Conservation (phyloP, 2,888 invertebrate genomes). For the Opisthograptis luteolata region DNA sequence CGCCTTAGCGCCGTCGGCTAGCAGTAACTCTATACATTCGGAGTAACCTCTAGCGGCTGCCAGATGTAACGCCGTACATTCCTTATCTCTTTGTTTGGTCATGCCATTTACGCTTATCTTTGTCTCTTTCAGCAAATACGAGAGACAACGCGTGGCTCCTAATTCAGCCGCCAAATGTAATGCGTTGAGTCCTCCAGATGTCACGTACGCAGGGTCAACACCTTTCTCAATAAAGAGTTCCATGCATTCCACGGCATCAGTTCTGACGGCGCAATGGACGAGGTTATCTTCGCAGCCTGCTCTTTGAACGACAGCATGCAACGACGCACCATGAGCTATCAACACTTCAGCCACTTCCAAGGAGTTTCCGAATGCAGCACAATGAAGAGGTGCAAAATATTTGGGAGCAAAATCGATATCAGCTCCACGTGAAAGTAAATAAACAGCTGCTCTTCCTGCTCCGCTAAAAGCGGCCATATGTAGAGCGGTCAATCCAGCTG, state of each 20-base stretch:
- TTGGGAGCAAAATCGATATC: constrained; percentile 88
- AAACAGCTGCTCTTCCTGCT: constrained; percentile 87
- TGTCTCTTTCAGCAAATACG: constrained; percentile 89
- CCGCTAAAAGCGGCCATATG: constrained; percentile 92
- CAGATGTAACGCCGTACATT: constrained; percentile 91
- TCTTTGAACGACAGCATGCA: constrained; percentile 88
- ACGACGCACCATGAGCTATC: constrained; percentile 87
- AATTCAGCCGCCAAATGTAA: constrained; percentile 92
- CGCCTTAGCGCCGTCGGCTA: constrained; percentile 91
- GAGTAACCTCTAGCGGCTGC: constrained; percentile 94
- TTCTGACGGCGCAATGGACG: constrained; percentile 93
- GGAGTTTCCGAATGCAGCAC: constrained; percentile 94
- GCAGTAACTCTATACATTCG: constrained; percentile 90
- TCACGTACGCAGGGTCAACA: constrained; percentile 89
- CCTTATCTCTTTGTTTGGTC: constrained; percentile 89
- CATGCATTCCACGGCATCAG: constrained; percentile 91
- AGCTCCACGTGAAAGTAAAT: constrained; percentile 87
- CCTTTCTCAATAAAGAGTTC: constrained; percentile 90
- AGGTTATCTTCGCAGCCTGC: constrained; percentile 89
- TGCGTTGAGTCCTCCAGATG: constrained; percentile 90
- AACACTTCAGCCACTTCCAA: constrained; percentile 91
- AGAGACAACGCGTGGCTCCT: constrained; percentile 89
- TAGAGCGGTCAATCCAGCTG: constrained; percentile 89
- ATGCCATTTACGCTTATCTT: constrained; percentile 88
- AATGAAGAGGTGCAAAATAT: constrained; percentile 92